These are phyloP conservation scores for Acleris cristana DNA, from an alignment of 2,888 invertebrate genomes.

Conservation along the genomic window DNA sequence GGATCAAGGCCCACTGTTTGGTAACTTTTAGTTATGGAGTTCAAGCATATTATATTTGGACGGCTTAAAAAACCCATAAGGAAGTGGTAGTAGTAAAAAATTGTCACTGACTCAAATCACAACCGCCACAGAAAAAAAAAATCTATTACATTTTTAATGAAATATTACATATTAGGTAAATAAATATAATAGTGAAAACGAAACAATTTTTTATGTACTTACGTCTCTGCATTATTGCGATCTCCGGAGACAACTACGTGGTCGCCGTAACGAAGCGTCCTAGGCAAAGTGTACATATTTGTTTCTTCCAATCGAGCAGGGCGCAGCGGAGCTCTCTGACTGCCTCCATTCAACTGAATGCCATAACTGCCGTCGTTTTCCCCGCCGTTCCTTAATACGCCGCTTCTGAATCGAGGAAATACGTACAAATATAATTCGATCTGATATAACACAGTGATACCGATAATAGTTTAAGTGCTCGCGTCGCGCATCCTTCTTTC, in stretches of 20 bases:
- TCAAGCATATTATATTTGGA: no score
- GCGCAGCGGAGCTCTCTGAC: conserved; percentile 55
- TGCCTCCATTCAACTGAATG: conserved; percentile 53
- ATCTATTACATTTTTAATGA: no score
- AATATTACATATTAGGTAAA: not conserved
- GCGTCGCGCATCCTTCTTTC: no score
- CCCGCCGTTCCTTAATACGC: conserved; percentile 46
- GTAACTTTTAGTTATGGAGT: no score
- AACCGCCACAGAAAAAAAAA: no score
- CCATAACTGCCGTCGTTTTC: conserved; percentile 54
- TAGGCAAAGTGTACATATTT: conserved; percentile 64
- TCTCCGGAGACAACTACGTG: conserved; percentile 50
- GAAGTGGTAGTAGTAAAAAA: not conserved
- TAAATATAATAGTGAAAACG: not conserved
- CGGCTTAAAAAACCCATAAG: not conserved
- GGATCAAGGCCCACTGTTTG: no score
- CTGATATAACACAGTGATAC: not conserved
- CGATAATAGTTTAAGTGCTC: not conserved
- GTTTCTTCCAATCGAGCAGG: conserved; percentile 49
- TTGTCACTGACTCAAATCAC: no score
- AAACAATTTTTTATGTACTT: conserved; percentile 25
- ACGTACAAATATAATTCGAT: not conserved
- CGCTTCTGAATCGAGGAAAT: conserved; percentile 31
- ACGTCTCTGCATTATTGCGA: conserved; percentile 49
- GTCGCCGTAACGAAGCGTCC: conserved; percentile 50